Evolutionary conservation across 2,888 invertebrate genomes (phyloP), one percentile per base, ranked within the genome.

Genomic region (Hermaeophaga mercurialis): DNA sequence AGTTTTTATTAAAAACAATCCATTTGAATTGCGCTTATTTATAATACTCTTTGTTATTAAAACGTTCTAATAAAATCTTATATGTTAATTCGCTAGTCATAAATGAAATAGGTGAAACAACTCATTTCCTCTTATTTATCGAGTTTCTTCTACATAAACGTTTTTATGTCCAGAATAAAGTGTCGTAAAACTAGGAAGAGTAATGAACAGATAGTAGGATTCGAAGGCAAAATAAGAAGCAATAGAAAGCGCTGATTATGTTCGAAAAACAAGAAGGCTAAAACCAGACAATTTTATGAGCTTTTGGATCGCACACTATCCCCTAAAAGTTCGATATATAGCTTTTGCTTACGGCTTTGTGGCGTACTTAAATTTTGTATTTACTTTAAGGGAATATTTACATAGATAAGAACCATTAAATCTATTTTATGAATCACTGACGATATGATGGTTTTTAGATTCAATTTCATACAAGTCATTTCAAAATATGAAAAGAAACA

Each of bases 181-280:
- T 22, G 6, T 22, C 22, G 22, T 22, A 22, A 39, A 39, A 39
- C 39, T 39, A 39, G 39, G 11, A 22, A 39, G 19, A 39, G 39
- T 19, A 39, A 39, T 39, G 19, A 39, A 39, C 19, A 39, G 19
- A 39, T 39, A 39, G 19, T 22, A 22, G 19, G 19, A 39, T 19
- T 39, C 39, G 39, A 12, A 12, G 39, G 6, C 39, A 39, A 19
- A 39, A 39, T 39, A 39, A 39, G 19, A 39, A 39, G 39, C 39
- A 39, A 39, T 19, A 39, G 39, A 39, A 39, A 39, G 39, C 19
- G 39, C 39, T 39, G 39, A 39, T 39, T 39, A 39, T 39, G 39
- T 39, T 39, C 19, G 39, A 39, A 39, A 39, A 39, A 39, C 39
- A 39, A 39, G 39, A 39, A 39, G 39, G 39, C 19, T 22, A 39